phyloP scores from a whole-genome alignment of 2,888 invertebrate species.

The Lasioglossum malachurum region DNA sequence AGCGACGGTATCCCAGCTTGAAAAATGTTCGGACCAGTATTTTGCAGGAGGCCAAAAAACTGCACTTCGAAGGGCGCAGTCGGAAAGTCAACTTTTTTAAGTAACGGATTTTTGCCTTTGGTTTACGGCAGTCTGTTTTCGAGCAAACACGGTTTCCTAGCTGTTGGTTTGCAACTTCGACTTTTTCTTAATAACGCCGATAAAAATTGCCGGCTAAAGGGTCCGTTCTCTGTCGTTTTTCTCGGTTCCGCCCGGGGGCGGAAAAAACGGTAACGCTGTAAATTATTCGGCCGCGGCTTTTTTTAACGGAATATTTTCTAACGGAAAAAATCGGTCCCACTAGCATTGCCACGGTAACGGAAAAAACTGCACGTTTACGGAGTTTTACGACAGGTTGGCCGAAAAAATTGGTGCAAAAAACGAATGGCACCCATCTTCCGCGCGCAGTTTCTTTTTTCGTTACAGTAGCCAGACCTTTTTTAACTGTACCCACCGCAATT shows the following conservation, averaged over 20 bases:
- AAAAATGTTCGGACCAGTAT: conserved; percentile 19
- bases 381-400: conserved; percentile 22
- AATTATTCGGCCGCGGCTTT: conserved; percentile 40
- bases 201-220: conserved; percentile 33
- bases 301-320: conserved; percentile 64
- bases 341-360: conserved; percentile 36
- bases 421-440: neutral
- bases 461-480: neutral
- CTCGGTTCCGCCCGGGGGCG: conserved; percentile 6
- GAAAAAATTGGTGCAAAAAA: conserved; percentile 27
- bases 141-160: conserved; percentile 34
- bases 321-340: conserved; percentile 55
- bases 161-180: conserved; percentile 10
- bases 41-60: conserved; percentile 25
- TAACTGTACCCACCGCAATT: neutral
- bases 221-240: neutral
- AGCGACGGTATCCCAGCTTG: neutral
- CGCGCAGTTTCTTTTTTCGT: neutral
- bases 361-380: conserved; percentile 44
- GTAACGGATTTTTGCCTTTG: conserved; percentile 55
- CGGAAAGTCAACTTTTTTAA: conserved; percentile 57
- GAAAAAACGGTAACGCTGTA: conserved; percentile 46
- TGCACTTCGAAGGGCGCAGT: conserved; percentile 12
- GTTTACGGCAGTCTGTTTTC: conserved; percentile 48
- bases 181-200: conserved; percentile 53